Evolutionary conservation across 2,888 invertebrate species (phyloP).

Genomic region (Heteromurus nitidus): DNA sequence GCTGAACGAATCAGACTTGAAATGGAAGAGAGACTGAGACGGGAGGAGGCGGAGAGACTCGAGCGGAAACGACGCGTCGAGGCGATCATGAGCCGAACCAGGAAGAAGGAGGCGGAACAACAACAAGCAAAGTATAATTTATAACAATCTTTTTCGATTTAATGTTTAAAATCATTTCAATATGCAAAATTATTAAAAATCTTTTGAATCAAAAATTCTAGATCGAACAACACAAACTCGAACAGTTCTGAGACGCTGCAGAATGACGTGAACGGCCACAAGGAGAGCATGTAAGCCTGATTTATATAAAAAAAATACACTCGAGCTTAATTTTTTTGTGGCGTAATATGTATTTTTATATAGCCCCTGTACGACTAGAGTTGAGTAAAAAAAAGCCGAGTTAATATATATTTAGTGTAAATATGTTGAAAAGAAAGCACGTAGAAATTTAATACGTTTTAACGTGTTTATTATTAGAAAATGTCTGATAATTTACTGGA

Average conservation of each 20-base stretch:
- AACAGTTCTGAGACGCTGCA: constrained; percentile 55
- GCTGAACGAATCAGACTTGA: constrained; percentile 83
- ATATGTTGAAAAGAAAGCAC: neutral
- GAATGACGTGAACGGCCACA: constrained; percentile 63
- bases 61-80: constrained; percentile 92
- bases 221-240: constrained; percentile 57
- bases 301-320: neutral
- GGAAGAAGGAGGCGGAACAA: constrained; percentile 77
- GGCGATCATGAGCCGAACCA: constrained; percentile 93
- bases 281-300: constrained; percentile 65
- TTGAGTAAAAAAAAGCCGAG: neutral
- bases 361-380: too few relatives aligned
- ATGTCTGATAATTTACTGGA: too few relatives aligned
- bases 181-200: neutral
- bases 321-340: neutral
- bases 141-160: neutral
- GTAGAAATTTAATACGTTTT: too few relatives aligned
- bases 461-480: too few relatives aligned
- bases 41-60: constrained; percentile 92
- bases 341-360: too few relatives aligned
- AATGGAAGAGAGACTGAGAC: constrained; percentile 86
- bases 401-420: neutral
- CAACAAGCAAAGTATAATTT: constrained; percentile 70
- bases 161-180: too few relatives aligned
- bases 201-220: too few relatives aligned